phyloP scores from a whole-genome alignment of 2,888 invertebrate genomes.

The Hermaeophaga mercurialis region DNA sequence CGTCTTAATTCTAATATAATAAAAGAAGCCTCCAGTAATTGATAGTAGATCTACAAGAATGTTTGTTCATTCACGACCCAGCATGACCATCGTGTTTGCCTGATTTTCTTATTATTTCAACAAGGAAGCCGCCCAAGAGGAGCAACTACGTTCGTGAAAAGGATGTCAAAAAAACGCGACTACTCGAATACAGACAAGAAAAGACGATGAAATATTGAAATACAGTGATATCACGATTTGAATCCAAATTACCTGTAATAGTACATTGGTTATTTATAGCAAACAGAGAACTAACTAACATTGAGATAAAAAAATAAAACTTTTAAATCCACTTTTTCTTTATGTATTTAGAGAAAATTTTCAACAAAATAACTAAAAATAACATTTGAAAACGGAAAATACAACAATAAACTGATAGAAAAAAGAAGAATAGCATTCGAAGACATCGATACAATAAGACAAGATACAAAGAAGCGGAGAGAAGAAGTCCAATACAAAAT shows the following conservation, averaged over 20 bases:
- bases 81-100: conserved; percentile 26
- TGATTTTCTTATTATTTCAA: conserved; percentile 28
- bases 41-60: conserved; percentile 24
- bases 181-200: conserved; percentile 9
- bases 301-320: too few species aligned
- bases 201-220: conserved; percentile 2
- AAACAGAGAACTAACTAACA: too few species aligned
- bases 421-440: too few species aligned
- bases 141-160: conserved; percentile 9
- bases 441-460: too few species aligned
- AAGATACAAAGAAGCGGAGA: too few species aligned
- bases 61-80: conserved; percentile 25
- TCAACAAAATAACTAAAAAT: too few species aligned
- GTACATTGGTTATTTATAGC: too few species aligned
- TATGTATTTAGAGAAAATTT: too few species aligned
- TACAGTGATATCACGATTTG: conserved; percentile 5
- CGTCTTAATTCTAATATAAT: neutral
- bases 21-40: conserved; percentile 28
- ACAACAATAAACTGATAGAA: too few species aligned
- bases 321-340: too few species aligned
- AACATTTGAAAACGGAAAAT: too few species aligned
- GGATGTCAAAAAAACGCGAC: conserved; percentile 8
- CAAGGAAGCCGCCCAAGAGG: conserved; percentile 9
- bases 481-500: too few species aligned
- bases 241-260: neutral